Conservation (phyloP, 1,140 invertebrate genomes). For the Leptinotarsa undecemlineata region DNA sequence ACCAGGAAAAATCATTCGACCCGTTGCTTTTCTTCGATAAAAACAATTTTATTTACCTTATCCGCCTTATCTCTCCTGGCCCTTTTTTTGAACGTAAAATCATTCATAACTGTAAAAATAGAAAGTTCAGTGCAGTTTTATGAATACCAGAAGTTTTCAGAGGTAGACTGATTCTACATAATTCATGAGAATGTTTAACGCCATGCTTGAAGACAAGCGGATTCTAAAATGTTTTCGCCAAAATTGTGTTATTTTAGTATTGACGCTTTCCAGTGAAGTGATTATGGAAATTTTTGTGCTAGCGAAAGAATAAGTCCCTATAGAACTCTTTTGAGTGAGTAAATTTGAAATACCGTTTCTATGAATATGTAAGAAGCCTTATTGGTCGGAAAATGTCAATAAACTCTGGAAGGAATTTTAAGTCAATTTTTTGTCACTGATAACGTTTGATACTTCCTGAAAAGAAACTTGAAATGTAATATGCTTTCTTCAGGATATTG, state of each 20-base stretch:
- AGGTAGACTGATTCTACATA: slow-evolving; percentile 8
- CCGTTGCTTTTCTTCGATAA: no score
- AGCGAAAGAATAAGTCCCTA: slow-evolving; percentile 13
- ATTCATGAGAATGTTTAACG: slow-evolving; percentile 13
- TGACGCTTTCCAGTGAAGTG: slow-evolving; percentile 16
- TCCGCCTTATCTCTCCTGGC: no score
- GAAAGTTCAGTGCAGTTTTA: not conserved
- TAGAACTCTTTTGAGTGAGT: slow-evolving; percentile 12
- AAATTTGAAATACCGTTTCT: slow-evolving; percentile 18
- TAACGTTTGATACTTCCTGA: no score
- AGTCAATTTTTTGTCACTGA: no score
- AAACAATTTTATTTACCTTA: no score
- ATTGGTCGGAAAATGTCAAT: slow-evolving; percentile 9
- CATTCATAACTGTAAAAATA: not conserved
- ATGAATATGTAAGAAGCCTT: slow-evolving; percentile 19
- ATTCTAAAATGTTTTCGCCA: slow-evolving; percentile 14
- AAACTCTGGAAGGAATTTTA: not conserved
- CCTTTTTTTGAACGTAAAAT: not conserved
- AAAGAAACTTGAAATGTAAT: no score
- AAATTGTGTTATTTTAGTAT: slow-evolving; percentile 24
- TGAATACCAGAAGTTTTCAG: not conserved
- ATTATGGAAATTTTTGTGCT: slow-evolving; percentile 15
- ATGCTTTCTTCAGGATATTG: no score
- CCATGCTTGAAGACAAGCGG: not conserved
- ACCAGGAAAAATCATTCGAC: no score